phyloP scores from a whole-genome alignment of 2,113 vertebrate species.

The Gymnogyps californianus region DNA sequence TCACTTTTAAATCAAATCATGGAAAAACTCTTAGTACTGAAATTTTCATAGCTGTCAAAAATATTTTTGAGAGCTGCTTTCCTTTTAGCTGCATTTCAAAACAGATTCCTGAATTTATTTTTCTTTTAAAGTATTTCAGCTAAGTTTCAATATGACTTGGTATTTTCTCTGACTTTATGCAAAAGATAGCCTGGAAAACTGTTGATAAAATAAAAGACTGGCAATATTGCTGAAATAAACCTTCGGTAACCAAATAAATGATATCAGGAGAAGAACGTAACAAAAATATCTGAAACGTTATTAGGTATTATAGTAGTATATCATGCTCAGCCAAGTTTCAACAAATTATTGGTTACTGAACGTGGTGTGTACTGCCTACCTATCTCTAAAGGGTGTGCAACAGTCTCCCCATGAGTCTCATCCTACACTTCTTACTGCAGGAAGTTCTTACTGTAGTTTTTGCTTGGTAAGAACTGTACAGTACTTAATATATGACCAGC shows the following conservation, averaged over 20 bases:
- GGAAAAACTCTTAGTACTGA: neutral
- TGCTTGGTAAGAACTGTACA: neutral
- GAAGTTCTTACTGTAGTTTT: neutral
- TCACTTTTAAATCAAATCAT: neutral
- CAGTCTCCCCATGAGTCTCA: neutral
- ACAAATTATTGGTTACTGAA: neutral
- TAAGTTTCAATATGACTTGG: neutral
- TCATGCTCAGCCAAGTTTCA: neutral
- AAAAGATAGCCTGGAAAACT: neutral
- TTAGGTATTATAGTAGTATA: neutral
- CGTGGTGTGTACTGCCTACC: neutral
- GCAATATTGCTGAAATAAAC: neutral
- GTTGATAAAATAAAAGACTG: neutral
- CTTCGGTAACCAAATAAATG: neutral
- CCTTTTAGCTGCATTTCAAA: neutral
- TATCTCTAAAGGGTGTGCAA: neutral
- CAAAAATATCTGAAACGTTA: neutral
- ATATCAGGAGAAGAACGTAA: neutral
- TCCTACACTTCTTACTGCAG: neutral
- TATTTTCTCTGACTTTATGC: neutral
- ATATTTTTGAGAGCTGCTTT: neutral
- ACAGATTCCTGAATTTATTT: neutral
- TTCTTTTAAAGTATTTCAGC: neutral
- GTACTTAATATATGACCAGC: neutral
- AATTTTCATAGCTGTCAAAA: neutral